These are phyloP conservation scores for Pagrus major DNA, from an alignment of 2,113 vertebrate genomes.

Conservation along the genomic window DNA sequence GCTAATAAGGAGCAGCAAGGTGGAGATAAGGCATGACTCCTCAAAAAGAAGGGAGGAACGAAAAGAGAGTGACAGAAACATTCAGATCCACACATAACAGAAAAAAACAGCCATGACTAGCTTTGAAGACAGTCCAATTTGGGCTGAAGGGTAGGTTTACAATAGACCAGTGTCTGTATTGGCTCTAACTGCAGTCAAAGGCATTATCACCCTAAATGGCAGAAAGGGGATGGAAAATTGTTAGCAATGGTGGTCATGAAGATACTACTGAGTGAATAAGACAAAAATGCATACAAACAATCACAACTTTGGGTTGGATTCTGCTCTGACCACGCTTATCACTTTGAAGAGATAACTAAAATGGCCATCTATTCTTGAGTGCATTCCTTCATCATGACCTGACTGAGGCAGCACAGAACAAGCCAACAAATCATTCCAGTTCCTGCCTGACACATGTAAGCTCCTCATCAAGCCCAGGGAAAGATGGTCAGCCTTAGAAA, in stretches of 20 bases:
- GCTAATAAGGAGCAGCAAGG: too few species aligned
- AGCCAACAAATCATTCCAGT: slow-evolving; percentile 28
- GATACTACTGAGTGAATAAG: too few species aligned
- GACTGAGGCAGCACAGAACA: neutral
- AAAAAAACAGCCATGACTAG: too few species aligned
- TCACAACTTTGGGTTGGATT: neutral
- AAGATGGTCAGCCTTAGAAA: slow-evolving; percentile 46
- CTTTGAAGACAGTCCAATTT: too few species aligned
- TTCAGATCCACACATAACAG: too few species aligned
- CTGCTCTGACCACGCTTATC: neutral
- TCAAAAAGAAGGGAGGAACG: too few species aligned
- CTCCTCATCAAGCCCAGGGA: slow-evolving; percentile 19
- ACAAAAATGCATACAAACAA: neutral
- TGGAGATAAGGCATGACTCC: too few species aligned
- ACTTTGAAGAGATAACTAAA: neutral
- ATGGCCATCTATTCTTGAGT: neutral
- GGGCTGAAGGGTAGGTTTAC: neutral
- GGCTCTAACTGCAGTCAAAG: neutral
- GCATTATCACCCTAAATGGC: neutral
- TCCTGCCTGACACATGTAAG: slow-evolving; percentile 31
- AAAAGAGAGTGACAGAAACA: too few species aligned
- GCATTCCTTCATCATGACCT: slow-evolving; percentile 17
- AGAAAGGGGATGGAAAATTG: neutral
- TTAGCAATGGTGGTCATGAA: neutral
- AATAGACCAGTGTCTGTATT: neutral